These are phyloP conservation scores for Cydia fagiglandana DNA, from an alignment of 1,140 invertebrate genomes.

Conservation along the genomic window DNA sequence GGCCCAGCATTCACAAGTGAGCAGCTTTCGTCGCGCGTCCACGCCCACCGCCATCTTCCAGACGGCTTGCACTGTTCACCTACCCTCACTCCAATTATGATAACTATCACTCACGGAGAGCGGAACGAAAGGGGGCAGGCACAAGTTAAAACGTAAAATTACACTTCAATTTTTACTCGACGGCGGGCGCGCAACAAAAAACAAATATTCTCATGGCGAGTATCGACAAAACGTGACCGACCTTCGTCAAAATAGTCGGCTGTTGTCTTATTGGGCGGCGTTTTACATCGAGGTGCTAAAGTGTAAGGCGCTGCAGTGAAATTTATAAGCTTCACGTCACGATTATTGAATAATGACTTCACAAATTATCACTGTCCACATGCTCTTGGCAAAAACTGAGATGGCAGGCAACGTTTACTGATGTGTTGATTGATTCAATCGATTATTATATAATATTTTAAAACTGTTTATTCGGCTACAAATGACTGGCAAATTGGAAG, in stretches of 20 bases:
- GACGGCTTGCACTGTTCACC: conserved; percentile 58
- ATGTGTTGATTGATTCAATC: neutral
- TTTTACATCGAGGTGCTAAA: conserved; percentile 73
- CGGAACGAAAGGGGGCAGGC: conserved; percentile 77
- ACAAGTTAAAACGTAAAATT: conserved; percentile 77
- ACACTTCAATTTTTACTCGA: conserved; percentile 76
- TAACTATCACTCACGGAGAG: conserved; percentile 77
- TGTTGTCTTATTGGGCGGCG: conserved; percentile 74
- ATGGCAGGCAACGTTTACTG: neutral
- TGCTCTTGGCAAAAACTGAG: conserved; percentile 7
- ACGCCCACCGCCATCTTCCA: conserved; percentile 54
- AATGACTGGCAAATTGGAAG: neutral
- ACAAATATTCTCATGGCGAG: conserved; percentile 78
- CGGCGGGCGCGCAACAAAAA: conserved; percentile 74
- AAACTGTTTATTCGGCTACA: neutral
- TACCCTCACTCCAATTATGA: conserved; percentile 75
- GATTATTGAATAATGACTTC: conserved; percentile 75
- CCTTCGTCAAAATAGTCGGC: conserved; percentile 76
- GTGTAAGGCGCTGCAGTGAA: conserved; percentile 75
- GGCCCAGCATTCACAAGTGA: conserved; percentile 8
- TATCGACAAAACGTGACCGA: conserved; percentile 77
- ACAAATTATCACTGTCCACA: conserved; percentile 62
- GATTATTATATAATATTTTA: neutral
- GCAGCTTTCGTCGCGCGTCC: conserved; percentile 46
- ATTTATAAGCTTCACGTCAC: conserved; percentile 73